Percentiles rank a stretch among this genome's conserved stretches.
Evolutionary conservation across 2,888 invertebrate species (phyloP).

Genomic region (Melitaea athalia): DNA sequence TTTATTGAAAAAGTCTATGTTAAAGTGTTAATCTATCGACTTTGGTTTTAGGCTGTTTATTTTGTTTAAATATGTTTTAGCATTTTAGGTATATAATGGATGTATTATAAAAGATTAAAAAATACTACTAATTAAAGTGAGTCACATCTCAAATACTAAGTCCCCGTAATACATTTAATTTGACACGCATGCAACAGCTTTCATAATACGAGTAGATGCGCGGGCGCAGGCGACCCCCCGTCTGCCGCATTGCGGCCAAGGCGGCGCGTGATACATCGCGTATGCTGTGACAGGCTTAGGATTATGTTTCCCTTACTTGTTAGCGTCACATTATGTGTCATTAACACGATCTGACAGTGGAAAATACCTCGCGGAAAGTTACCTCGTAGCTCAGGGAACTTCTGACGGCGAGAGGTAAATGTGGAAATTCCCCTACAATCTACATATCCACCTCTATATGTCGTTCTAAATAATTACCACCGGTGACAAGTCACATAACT

Average conservation of each 20-base stretch:
- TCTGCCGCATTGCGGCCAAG: conserved; percentile 38
- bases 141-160: not conserved
- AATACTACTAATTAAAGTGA: not conserved
- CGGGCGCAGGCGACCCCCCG: conserved; percentile 36
- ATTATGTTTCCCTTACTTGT: conserved; percentile 4
- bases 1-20: too few species aligned
- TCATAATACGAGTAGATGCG: conserved; percentile 9
- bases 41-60: too few species aligned
- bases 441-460: not conserved
- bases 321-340: not conserved
- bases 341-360: not conserved
- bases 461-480: not conserved
- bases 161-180: conserved; percentile 1
- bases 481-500: not conserved
- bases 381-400: not conserved
- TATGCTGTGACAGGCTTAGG: conserved; percentile 8
- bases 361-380: not conserved
- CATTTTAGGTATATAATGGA: not conserved
- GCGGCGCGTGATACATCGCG: conserved; percentile 19
- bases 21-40: too few species aligned
- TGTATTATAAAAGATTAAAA: not conserved
- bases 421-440: not conserved
- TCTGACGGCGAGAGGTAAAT: not conserved
- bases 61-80: too few species aligned
- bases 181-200: conserved; percentile 6